A percentile compares a stretch with the other conserved stretches of the same genome.
Evolutionary conservation across 2,113 vertebrate species (phyloP).

Genomic region (Ellobius talpinus): DNA sequence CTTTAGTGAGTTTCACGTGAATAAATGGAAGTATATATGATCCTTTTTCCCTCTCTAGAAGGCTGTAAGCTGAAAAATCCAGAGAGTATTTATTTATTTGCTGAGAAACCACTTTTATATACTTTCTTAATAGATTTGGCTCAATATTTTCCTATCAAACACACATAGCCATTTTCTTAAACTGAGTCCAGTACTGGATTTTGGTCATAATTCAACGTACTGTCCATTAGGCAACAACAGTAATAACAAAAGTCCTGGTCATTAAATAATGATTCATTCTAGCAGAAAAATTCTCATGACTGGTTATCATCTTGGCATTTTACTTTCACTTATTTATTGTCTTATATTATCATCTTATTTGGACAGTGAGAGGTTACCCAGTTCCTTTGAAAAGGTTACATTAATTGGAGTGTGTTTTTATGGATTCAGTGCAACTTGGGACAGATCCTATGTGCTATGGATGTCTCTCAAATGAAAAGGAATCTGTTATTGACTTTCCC

Average conservation of each 20-base stretch:
- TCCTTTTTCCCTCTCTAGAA: not conserved
- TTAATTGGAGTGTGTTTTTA: constrained; percentile 28
- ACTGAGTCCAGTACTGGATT: not conserved
- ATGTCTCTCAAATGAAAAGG: not conserved
- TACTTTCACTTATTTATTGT: not conserved
- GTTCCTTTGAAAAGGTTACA: constrained; percentile 35
- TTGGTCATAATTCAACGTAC: constrained; percentile 42
- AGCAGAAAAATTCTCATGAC: not conserved
- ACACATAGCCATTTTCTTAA: not conserved
- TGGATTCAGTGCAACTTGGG: not conserved
- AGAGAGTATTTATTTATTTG: constrained; percentile 10
- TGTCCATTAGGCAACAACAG: not conserved
- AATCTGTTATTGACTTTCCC: not conserved
- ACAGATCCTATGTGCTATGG: not conserved
- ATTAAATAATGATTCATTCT: not conserved
- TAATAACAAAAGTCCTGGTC: not conserved
- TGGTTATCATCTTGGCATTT: not conserved
- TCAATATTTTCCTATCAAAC: constrained; percentile 26
- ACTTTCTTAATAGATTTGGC: constrained; percentile 20
- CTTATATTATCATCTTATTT: not conserved
- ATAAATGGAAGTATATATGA: not conserved
- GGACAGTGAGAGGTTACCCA: not conserved
- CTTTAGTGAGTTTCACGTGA: not conserved
- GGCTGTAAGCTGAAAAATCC: constrained; percentile 42
- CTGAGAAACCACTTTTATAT: constrained; percentile 6